A percentile compares a stretch with the other conserved stretches of the same genome.
phyloP scores from a whole-genome alignment of 2,797 vertebrate genomes.

The Bucorvus abyssinicus region DNA sequence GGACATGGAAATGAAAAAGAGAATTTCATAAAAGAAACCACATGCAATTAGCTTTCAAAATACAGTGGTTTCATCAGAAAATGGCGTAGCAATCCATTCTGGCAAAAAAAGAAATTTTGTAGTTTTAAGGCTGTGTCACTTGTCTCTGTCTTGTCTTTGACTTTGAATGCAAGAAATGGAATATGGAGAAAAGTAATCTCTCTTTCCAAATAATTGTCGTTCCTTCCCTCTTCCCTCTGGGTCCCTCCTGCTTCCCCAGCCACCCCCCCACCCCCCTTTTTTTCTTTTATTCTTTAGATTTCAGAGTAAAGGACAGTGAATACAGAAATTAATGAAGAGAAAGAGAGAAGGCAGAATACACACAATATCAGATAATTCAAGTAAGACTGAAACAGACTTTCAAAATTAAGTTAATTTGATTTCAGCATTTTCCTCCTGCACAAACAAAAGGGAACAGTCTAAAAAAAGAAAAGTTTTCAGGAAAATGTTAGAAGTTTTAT shows the following conservation, averaged over 20 bases:
- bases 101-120: not conserved
- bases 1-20: not conserved
- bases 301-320: not conserved
- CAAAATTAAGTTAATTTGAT: not conserved
- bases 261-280: too few species aligned
- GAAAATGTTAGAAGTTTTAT: not conserved
- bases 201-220: not conserved
- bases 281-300: not conserved
- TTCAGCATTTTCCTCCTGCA: not conserved
- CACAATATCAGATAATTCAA: not conserved
- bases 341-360: rapidly evolving
- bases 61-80: not conserved
- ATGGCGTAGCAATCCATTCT: rapidly evolving
- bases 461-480: not conserved
- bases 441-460: not conserved
- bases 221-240: not conserved
- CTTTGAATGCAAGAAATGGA: not conserved
- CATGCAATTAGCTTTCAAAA: not conserved
- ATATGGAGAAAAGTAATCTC: not conserved
- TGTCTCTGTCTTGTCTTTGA: not conserved
- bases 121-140: not conserved
- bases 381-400: not conserved
- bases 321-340: not conserved
- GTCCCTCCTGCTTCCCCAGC: too few species aligned
- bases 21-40: not conserved